A percentile compares a stretch with the other conserved stretches of the same genome.
Evolutionary conservation across 2,888 invertebrate species (phyloP).

Genomic region (Drosophila hamatofila): DNA sequence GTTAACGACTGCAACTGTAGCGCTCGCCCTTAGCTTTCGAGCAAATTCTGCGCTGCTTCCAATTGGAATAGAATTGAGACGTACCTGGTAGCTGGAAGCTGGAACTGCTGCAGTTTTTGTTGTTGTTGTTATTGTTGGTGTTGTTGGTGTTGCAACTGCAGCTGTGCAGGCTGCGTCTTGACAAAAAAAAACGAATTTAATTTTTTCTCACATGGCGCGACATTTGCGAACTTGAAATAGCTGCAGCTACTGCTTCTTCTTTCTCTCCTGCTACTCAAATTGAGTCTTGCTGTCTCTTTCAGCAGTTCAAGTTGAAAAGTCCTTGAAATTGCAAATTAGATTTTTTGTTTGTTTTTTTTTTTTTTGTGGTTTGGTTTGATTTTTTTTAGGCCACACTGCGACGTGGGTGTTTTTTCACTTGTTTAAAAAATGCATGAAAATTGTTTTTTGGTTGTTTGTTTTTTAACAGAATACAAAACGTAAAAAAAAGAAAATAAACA

Average conservation of each 20-base stretch:
- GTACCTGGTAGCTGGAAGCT: slow-evolving; percentile 41
- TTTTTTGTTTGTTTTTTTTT: background rate
- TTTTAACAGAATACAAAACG: slow-evolving; percentile 3
- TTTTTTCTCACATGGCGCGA: slow-evolving; percentile 52
- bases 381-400: background rate
- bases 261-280: background rate
- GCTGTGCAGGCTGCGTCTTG: slow-evolving; percentile 6
- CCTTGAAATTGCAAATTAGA: slow-evolving; percentile 9
- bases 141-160: slow-evolving; percentile 16
- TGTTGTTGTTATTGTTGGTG: background rate
- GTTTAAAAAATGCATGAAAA: background rate
- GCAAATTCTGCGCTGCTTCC: slow-evolving; percentile 24
- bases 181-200: slow-evolving; percentile 12
- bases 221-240: slow-evolving; percentile 31
- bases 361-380: background rate
- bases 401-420: slow-evolving; percentile 8
- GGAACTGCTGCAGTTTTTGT: background rate
- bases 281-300: slow-evolving; percentile 30
- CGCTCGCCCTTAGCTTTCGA: slow-evolving; percentile 17
- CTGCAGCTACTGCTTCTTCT: slow-evolving; percentile 8
- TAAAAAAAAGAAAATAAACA: slow-evolving; percentile 25
- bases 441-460: slow-evolving; percentile 5
- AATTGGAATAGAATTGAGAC: slow-evolving; percentile 28
- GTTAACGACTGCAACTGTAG: slow-evolving; percentile 11
- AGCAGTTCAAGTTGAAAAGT: slow-evolving; percentile 15